Evolutionary conservation across 2,888 invertebrate species (phyloP).

Genomic region (Alitta virens): DNA sequence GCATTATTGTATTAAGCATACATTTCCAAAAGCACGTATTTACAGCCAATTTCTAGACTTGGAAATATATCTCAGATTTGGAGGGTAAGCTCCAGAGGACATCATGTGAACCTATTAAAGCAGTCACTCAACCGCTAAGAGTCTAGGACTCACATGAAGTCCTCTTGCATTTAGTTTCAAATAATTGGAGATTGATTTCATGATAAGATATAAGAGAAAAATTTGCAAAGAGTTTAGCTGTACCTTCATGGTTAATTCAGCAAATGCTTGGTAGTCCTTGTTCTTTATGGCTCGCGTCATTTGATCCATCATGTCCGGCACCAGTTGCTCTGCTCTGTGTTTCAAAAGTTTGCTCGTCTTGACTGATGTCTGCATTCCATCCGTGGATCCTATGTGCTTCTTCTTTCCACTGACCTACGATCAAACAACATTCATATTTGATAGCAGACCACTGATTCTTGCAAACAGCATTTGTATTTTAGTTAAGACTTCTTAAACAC

Average conservation of each 20-base stretch:
- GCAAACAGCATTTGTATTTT: no score
- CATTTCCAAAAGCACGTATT: no score
- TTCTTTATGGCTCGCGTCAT: constrained; percentile 67
- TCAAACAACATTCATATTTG: neutral
- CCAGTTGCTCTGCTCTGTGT: constrained; percentile 70
- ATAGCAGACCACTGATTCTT: neutral
- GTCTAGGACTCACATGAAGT: no score
- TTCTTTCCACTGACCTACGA: constrained; percentile 63
- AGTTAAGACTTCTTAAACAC: no score
- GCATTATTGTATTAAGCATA: no score
- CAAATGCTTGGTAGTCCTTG: constrained; percentile 79
- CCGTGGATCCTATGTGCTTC: constrained; percentile 83
- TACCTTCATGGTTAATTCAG: constrained; percentile 85
- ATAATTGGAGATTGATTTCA: no score
- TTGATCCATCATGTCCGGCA: constrained; percentile 69
- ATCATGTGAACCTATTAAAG: no score
- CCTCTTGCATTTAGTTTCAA: no score
- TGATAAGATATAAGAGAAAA: constrained; percentile 62
- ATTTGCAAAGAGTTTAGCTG: neutral
- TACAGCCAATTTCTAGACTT: no score
- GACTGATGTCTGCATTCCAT: constrained; percentile 81
- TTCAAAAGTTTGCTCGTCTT: constrained; percentile 80
- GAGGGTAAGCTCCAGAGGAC: no score
- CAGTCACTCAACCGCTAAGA: no score
- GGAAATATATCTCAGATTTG: no score